Conservation (phyloP, 2,113 vertebrate genomes). For the Anhinga anhinga region DNA sequence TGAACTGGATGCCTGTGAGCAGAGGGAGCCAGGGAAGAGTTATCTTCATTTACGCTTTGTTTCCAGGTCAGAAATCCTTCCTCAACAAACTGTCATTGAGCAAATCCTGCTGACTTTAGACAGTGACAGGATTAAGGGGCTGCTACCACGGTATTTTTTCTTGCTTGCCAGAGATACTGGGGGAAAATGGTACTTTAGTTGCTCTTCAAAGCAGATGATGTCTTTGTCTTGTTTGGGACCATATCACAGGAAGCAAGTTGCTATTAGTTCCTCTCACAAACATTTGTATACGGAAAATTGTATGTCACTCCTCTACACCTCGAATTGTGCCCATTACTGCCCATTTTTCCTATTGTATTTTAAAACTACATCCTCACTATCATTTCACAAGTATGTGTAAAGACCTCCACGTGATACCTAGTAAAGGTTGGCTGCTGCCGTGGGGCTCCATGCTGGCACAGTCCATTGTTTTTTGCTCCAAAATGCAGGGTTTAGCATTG, state of each 20-base stretch:
- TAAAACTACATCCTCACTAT: neutral
- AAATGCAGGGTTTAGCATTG: neutral
- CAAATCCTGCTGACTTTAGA: neutral
- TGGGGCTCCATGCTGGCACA: neutral
- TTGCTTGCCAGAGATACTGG: neutral
- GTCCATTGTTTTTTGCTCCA: neutral
- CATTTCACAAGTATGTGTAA: neutral
- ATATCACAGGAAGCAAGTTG: neutral
- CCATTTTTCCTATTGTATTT: neutral
- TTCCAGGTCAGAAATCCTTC: neutral
- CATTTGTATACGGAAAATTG: neutral
- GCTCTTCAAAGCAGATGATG: neutral
- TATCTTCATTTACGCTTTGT: neutral
- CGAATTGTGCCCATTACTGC: neutral
- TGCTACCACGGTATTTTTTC: neutral
- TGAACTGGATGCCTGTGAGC: neutral
- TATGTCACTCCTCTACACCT: neutral
- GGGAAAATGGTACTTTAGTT: neutral
- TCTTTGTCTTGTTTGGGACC: neutral
- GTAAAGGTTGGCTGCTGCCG: neutral
- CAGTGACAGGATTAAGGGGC: neutral
- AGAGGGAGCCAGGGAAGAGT: neutral
- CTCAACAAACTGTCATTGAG: neutral
- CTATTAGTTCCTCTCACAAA: neutral
- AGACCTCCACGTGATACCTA: neutral